Evolutionary conservation across 2,113 vertebrate species (phyloP).

Genomic region (Carassius auratus): DNA sequence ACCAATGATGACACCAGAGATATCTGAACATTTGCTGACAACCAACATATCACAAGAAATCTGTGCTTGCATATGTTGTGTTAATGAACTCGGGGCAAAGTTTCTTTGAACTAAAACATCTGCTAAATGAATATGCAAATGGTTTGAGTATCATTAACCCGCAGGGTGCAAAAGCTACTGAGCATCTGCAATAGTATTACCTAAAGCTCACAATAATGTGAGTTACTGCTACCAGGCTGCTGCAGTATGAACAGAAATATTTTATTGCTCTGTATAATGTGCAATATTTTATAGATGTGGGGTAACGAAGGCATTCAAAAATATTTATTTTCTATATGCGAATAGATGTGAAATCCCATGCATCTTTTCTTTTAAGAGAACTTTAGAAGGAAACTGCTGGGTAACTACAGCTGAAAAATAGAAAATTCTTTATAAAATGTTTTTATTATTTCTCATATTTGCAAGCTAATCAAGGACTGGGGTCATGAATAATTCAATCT

Average conservation of each 20-base stretch:
- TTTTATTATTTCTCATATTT: background rate
- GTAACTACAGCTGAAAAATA: background rate
- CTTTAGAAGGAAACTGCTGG: background rate
- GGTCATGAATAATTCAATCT: background rate
- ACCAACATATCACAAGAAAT: constrained; percentile 30
- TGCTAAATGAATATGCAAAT: constrained; percentile 37
- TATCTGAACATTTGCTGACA: constrained; percentile 28
- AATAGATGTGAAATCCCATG: background rate
- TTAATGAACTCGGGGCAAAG: constrained; percentile 22
- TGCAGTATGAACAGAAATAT: background rate
- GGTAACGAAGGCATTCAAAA: background rate
- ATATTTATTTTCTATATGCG: background rate
- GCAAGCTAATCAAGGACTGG: background rate
- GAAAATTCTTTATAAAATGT: background rate
- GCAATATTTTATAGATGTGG: background rate
- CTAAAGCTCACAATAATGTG: constrained; percentile 20
- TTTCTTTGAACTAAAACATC: constrained; percentile 34
- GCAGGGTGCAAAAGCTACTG: background rate
- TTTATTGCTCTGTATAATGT: background rate
- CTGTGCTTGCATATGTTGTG: background rate
- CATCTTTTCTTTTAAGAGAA: background rate
- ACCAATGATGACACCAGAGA: background rate
- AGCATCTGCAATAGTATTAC: constrained; percentile 31
- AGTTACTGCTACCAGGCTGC: background rate
- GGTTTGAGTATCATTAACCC: background rate